These are phyloP conservation scores for Brachyalestes nurse DNA, from an alignment of 2,797 vertebrate genomes.

Conservation along the genomic window DNA sequence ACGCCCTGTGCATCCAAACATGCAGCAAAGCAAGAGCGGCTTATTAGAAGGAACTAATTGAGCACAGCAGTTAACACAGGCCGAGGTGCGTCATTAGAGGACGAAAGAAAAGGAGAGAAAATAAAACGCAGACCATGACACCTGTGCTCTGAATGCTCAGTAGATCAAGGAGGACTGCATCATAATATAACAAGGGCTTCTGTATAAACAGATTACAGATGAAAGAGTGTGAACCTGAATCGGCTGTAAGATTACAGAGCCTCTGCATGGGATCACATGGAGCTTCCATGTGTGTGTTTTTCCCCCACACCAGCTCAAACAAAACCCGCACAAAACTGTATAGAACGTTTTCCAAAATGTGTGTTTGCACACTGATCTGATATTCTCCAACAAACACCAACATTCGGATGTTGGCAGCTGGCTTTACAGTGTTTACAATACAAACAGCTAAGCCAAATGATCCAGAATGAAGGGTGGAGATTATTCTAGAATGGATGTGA, in stretches of 20 bases:
- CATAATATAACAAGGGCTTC: neutral
- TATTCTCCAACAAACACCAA: too few relatives aligned
- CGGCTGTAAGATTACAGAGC: neutral
- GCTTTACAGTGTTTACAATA: too few relatives aligned
- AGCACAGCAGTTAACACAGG: neutral
- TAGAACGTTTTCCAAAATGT: too few relatives aligned
- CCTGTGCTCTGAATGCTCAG: conserved; percentile 1
- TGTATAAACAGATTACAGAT: conserved; percentile 6
- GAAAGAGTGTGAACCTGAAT: neutral
- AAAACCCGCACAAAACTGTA: neutral
- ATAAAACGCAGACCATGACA: neutral
- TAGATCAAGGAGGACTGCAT: conserved; percentile 3
- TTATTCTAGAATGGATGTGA: too few relatives aligned
- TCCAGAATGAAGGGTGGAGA: neutral
- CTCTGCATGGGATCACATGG: neutral
- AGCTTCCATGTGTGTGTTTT: neutral
- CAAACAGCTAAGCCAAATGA: neutral
- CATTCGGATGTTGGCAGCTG: too few relatives aligned
- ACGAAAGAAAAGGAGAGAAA: neutral
- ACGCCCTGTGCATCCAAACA: neutral
- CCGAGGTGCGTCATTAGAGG: neutral
- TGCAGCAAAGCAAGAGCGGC: neutral
- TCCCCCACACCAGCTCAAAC: neutral
- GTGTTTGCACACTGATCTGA: too few relatives aligned
- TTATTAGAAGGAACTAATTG: neutral